Evolutionary conservation across 1,140 invertebrate species (phyloP).

Genomic region (Nasonia vitripennis): DNA sequence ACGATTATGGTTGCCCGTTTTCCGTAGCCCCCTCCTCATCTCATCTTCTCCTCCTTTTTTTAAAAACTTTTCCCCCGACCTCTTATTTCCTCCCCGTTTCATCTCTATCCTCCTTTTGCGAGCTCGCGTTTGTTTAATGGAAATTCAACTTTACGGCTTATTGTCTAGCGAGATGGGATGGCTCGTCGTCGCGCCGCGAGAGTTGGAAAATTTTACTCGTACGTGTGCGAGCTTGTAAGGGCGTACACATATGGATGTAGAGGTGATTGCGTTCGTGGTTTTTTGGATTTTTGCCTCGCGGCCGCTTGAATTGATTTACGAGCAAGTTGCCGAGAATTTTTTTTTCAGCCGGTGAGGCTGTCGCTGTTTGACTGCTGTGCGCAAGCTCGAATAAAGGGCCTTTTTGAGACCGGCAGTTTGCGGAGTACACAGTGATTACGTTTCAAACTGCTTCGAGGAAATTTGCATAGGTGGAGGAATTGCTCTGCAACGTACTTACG

Average conservation of each 20-base stretch:
- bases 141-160: slow-evolving; percentile 58
- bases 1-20: slow-evolving; percentile 52
- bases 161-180: slow-evolving; percentile 42
- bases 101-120: background rate
- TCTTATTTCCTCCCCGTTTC: background rate
- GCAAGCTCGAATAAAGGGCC: background rate
- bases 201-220: slow-evolving; percentile 27
- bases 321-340: background rate
- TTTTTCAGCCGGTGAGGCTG: background rate
- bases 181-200: background rate
- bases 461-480: background rate
- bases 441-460: background rate
- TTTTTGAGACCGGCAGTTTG: background rate
- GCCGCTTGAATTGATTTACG: slow-evolving; percentile 31
- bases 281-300: slow-evolving; percentile 20
- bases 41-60: background rate
- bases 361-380: background rate
- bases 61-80: background rate
- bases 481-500: background rate
- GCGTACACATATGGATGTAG: no score
- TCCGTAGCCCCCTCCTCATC: background rate
- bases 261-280: background rate
- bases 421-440: background rate
- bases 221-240: background rate
- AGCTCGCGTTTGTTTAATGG: slow-evolving; percentile 55